A percentile compares a stretch with the other conserved stretches of the same genome.
Evolutionary conservation across 2,113 vertebrate species (phyloP).

Genomic region (Crocuta crocuta): DNA sequence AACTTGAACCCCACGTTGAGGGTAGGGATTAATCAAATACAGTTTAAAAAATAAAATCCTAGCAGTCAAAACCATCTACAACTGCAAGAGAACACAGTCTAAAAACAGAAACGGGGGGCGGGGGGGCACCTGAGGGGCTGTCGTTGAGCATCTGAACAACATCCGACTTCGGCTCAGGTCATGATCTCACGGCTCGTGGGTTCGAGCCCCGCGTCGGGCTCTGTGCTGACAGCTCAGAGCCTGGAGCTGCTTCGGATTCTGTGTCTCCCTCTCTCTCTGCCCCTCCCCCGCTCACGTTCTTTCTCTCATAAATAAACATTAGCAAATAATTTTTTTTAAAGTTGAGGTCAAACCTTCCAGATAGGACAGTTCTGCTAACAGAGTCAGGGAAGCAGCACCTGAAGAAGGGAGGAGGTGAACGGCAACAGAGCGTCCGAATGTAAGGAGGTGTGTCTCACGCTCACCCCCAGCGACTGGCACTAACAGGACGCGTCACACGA

Average conservation of each 20-base stretch:
- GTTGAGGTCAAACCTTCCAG: background rate
- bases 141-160: too few relatives aligned
- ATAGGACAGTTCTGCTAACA: background rate
- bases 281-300: too few relatives aligned
- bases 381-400: accelerated
- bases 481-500: accelerated
- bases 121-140: too few relatives aligned
- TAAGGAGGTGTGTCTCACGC: accelerated
- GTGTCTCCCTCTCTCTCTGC: too few relatives aligned
- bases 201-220: too few relatives aligned
- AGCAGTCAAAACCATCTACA: background rate
- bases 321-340: background rate
- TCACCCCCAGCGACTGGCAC: accelerated
- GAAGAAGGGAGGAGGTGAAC: too few relatives aligned
- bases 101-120: too few relatives aligned
- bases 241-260: too few relatives aligned
- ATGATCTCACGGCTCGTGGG: too few relatives aligned
- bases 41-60: background rate
- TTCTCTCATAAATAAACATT: too few relatives aligned
- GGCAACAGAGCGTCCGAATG: accelerated
- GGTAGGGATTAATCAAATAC: background rate
- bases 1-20: background rate
- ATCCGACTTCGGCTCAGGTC: too few relatives aligned
- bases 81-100: background rate
- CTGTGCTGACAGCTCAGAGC: too few relatives aligned